Evolutionary conservation across 1,140 invertebrate genomes (phyloP).

Genomic region (Cotesia typhae): DNA sequence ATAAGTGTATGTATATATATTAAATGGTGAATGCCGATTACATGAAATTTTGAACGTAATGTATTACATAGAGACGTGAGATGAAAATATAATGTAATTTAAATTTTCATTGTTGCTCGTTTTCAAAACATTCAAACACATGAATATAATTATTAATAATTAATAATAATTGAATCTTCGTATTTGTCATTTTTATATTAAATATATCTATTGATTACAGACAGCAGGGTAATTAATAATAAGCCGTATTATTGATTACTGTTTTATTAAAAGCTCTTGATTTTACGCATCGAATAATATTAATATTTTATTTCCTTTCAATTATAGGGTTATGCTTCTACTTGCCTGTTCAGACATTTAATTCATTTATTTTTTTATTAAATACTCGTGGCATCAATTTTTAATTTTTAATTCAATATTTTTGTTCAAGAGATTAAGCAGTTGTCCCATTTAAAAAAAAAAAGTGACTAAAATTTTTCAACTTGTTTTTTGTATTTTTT

Average conservation of each 20-base stretch:
- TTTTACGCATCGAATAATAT: neutral
- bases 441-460: no score
- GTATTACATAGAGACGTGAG: conserved; percentile 11
- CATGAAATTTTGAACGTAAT: conserved; percentile 9
- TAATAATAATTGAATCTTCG: neutral
- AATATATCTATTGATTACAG: no score
- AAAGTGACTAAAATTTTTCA: no score
- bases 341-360: conserved; percentile 43
- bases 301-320: conserved; percentile 30
- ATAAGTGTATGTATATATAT: conserved; percentile 21
- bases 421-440: no score
- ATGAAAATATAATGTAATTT: conserved; percentile 20
- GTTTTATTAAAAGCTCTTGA: neutral
- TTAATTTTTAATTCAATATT: conserved; percentile 21
- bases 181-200: neutral
- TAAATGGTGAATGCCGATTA: conserved; percentile 27
- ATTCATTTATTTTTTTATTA: conserved; percentile 22
- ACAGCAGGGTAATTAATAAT: no score
- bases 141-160: no score
- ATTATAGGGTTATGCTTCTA: conserved; percentile 51
- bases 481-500: no score
- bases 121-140: no score
- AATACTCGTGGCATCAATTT: conserved; percentile 30
- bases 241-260: neutral
- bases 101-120: conserved; percentile 20